These are phyloP conservation scores for Psophia crepitans DNA, from an alignment of 2,113 vertebrate genomes.

Conservation along the genomic window DNA sequence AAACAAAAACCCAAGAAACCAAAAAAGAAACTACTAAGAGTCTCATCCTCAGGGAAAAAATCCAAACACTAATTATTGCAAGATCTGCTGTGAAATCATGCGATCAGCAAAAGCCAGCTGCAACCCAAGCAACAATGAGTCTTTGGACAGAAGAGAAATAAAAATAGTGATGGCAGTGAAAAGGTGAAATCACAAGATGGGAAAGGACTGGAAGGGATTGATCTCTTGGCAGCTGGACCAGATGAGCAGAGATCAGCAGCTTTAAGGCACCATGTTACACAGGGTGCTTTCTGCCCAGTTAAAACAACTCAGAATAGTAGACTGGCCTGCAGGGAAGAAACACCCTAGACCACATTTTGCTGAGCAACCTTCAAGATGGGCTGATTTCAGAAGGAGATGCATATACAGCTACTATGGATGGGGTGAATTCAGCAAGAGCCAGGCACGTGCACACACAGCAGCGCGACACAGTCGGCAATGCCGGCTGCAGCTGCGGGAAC, in stretches of 20 bases:
- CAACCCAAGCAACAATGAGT: not conserved
- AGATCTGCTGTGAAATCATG: not conserved
- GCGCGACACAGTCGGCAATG: not conserved
- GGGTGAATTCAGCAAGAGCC: not conserved
- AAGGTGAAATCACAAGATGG: not conserved
- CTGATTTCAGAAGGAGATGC: not conserved
- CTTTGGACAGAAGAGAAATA: not conserved
- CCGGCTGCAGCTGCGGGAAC: not conserved
- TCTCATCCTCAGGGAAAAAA: not conserved
- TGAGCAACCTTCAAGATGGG: not conserved
- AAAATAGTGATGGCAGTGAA: not conserved
- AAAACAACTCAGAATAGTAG: not conserved
- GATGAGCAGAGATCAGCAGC: not conserved
- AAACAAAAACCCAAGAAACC: not conserved
- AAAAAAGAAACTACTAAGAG: not conserved
- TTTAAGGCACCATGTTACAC: not conserved
- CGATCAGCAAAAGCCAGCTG: not conserved
- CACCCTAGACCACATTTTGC: not conserved
- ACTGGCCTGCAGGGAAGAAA: conserved; percentile 12
- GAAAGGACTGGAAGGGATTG: not conserved
- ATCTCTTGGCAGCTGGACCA: not conserved
- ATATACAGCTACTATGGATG: not conserved
- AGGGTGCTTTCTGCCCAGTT: not conserved
- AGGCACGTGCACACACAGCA: too few species aligned
- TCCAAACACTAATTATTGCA: not conserved